Base-by-base conservation (phyloP, 2,113 vertebrate genomes). In the Pachypanchax playfairii region DNA sequence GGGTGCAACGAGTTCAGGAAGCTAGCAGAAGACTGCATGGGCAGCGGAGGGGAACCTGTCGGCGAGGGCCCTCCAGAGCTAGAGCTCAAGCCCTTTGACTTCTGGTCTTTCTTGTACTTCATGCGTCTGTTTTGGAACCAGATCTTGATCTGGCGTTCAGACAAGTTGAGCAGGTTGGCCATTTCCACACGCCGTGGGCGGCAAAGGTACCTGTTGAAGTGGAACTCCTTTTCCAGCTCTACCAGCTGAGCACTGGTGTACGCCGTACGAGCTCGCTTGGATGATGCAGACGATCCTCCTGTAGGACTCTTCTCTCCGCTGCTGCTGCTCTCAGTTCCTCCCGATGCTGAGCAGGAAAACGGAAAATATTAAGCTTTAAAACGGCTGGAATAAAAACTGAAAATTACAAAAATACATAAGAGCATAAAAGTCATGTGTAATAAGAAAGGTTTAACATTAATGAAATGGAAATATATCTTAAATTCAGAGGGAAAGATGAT, bases 31-130 rank as follows among this genome's bases (percentile, higher is more conserved):
- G 95, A 95, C 77, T 98, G 97, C 94, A 96, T 94, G 89, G 95
- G 84, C 38, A 98, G 93, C 17, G 96, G 95, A 0, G 96, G 97
- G 68, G 95, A 98, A 82, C 96, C 94, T 0, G 96, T 93, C 0
- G 97, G 96, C 0, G 96, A 98, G 0, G 95, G 95, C 0, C 96
- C 96, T 6, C 95, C 95, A 0, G 97, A 98, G 5, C 96, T 96
- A 0, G 96, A 97, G 35, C 94, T 96, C 84, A 97, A 73, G 68
- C 96, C 97, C 88, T 99, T 98, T 2, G 92, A 94, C 83, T 98
- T 98, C 88, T 98, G 96, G 88, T 98, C 97, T 59, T 98, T 98
- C 70, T 98, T 98, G 82, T 98, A 98, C 76, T 98, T 98, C 96
- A 98, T 98, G 71, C 97, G 91, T 15, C 96, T 81, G 88, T 98